A percentile compares a stretch with the other conserved stretches of the same genome.
Conservation (phyloP, 2,797 vertebrate species). For the Gobionotothen gibberifrons region DNA sequence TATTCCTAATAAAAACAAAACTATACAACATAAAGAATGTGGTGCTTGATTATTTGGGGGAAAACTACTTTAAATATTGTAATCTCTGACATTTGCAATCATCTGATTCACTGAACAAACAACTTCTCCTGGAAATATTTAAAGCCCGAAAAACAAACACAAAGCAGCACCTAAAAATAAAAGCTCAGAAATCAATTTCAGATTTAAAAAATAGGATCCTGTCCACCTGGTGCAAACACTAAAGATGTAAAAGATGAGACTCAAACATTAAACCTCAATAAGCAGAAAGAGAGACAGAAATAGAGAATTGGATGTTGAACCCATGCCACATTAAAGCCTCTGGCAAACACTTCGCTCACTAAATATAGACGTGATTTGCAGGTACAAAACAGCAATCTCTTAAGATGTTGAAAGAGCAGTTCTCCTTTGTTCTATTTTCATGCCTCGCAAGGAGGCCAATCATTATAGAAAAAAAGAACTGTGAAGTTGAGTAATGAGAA, state of each 20-base stretch:
- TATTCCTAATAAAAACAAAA: conserved; percentile 92
- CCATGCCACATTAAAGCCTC: conserved; percentile 61
- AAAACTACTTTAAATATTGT: conserved; percentile 1
- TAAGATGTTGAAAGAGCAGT: conserved; percentile 71
- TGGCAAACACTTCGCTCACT: conserved; percentile 50
- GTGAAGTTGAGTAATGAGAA: conserved; percentile 67
- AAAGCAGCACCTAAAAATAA: conserved; percentile 37
- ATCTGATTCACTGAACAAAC: background rate
- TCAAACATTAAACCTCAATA: background rate
- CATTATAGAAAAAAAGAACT: conserved; percentile 42
- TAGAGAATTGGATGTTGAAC: conserved; percentile 45
- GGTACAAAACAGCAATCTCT: conserved; percentile 61
- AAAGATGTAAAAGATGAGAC: background rate
- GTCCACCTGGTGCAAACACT: background rate
- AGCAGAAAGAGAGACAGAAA: conserved; percentile 26
- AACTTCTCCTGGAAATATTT: conserved; percentile 7
- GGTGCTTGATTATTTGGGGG: conserved; percentile 28
- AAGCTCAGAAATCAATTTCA: conserved; percentile 14
- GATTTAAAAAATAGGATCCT: too few relatives aligned
- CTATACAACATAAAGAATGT: conserved; percentile 67
- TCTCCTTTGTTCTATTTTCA: conserved; percentile 75
- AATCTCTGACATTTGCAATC: background rate
- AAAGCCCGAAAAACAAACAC: conserved; percentile 16
- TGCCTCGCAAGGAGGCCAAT: conserved; percentile 50
- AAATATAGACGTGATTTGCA: conserved; percentile 77